Evolutionary conservation across 1,140 invertebrate genomes (phyloP), one percentile per base, ranked within the genome.

Genomic region (Drosophila ambigua): DNA sequence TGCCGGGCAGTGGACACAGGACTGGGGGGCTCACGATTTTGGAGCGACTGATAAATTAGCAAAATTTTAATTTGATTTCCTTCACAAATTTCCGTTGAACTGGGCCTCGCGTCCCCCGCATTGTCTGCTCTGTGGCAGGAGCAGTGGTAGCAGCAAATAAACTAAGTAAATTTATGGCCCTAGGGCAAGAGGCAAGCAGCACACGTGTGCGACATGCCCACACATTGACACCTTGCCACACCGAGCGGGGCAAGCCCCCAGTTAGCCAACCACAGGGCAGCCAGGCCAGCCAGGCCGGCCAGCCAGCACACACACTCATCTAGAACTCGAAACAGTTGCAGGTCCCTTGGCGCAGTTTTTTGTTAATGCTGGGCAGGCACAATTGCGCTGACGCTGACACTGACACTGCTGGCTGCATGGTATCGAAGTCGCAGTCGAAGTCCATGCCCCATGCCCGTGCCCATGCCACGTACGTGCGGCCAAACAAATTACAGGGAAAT

Each of bases 401-500:
- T 81, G 79, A 77, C 77, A 73, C 69, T 79, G 77, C 84, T 71
- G 63, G 77, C 84, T 71, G 63, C 66, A 82, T 79, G 64, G 31
- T 28, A 76, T 65, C 35, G 35, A 39, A 39, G 35, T 13, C 11
- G 11, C 4, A 39, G 35, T 13, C 11, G 11, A 13, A 39, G 35
- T 39, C 11, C 62, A 75, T 77, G 75, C 77, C 71, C 64, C 54
- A 79, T 65, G 51, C 28, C 61, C n/a, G 53, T 54, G 74, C 69
- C 67, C 73, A 39, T 39, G 62, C 58, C 79, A 81, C 44, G 81
- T 85, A 85, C 81, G 81, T 85, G 81, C 82, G 78, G 82, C 81
- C 79, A 88, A 84, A 73, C 83, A 88, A 89, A 88, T 88, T 88
- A 88, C 79, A 88, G 73, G 73, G 79, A 80, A 76, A 88, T 88